Base-by-base conservation (phyloP, 2,113 vertebrate species). In the Sula dactylatra region DNA sequence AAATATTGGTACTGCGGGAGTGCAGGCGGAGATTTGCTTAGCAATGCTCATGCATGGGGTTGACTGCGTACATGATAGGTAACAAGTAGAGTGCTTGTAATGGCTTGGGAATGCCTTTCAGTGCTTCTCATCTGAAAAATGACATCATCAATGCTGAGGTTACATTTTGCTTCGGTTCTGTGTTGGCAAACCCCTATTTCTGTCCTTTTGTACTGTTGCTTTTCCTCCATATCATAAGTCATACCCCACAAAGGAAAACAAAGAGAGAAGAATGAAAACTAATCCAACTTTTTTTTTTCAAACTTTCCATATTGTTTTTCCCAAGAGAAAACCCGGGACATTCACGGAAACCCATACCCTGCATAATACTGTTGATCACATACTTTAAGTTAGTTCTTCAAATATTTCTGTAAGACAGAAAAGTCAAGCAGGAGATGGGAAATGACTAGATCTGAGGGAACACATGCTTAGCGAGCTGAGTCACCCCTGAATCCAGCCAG, bases 401-500 rank as follows among this genome's bases (percentile, higher is more conserved):
- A 93, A 86, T 86, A 86, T 73, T 95, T 92, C 83, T 92, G 32
- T 40, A 88, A 92, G 90, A 86, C 47, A 92, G 56, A 77, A 59
- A 47, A 97, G 72, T 66, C 47, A 82, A 65, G 76, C 67, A 64
- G 90, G 72, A 90, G 94, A 72, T 0, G 40, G 82, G 80, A 96
- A 88, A 77, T 76, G 19, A 84, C 76, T 82, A 62, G 77, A 52
- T 59, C 32, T 76, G 77, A 94, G 72, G 72, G 77, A 47, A 38
- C 72, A 92, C 52, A 74, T 32, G 65, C 59, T 44, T 52, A n/a
- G 88, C 17, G 7, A 47, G 86, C 80, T 92, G 90, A 94, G 86
- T 92, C 90, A 90, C 82, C 64, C 77, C 76, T 18, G 25, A 85
- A 82, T 59, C 76, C 81, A 90, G 71, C 58, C 94, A 80, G 78